A percentile compares a stretch with the other conserved stretches of the same genome.
phyloP scores from a whole-genome alignment of 2,888 invertebrate genomes.

The Heteromurus nitidus region DNA sequence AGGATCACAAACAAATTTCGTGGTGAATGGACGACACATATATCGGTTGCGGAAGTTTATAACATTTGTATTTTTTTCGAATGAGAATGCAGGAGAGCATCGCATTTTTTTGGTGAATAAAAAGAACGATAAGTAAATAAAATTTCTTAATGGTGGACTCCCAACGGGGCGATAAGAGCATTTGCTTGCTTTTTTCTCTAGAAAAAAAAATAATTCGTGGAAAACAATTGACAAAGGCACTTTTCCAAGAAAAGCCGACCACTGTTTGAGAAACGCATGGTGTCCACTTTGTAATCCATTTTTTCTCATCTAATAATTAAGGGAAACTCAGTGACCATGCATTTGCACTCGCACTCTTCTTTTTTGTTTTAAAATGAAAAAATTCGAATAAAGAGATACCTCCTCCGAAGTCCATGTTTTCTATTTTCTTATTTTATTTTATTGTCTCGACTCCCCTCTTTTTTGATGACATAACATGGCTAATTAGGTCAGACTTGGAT shows the following conservation, averaged over 20 bases:
- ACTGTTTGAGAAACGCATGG: neutral
- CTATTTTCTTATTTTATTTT: neutral
- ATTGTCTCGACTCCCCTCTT: neutral
- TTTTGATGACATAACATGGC: neutral
- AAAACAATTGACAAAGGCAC: slow-evolving; percentile 22
- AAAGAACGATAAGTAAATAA: no score
- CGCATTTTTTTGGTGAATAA: no score
- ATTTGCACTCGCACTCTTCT: no score
- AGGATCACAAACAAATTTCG: no score
- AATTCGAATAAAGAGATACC: neutral
- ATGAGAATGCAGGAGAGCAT: no score
- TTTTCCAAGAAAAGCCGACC: slow-evolving; percentile 52
- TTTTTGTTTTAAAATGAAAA: neutral
- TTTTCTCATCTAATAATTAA: no score
- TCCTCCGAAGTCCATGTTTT: neutral
- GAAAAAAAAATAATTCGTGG: neutral
- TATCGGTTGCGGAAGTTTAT: no score
- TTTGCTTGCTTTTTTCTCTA: neutral
- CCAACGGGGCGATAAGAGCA: neutral
- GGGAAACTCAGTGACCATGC: no score
- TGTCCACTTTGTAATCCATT: neutral
- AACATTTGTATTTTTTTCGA: slow-evolving; percentile 1
- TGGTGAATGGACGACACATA: neutral
- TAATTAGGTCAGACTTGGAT: slow-evolving; percentile 31
- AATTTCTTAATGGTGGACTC: no score